A percentile compares a stretch with the other conserved stretches of the same genome.
phyloP scores from a whole-genome alignment of 2,113 vertebrate genomes.

The Vicugna pacos region DNA sequence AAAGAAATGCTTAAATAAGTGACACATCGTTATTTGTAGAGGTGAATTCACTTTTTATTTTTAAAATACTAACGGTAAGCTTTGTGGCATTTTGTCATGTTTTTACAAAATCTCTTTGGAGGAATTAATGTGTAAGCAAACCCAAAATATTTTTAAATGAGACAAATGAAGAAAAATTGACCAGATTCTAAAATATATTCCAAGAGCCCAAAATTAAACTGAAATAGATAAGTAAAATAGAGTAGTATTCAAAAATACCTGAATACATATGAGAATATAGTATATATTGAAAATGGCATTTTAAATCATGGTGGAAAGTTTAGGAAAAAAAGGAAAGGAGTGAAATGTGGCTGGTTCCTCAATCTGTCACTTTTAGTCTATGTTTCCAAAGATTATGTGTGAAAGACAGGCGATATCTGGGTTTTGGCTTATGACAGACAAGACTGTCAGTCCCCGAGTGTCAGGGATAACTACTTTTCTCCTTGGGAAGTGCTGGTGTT shows the following conservation, averaged over 20 bases:
- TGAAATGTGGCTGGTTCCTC: conserved; percentile 32
- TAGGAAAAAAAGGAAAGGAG: not conserved
- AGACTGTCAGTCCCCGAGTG: conserved; percentile 55
- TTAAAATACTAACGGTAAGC: not conserved
- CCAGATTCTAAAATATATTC: not conserved
- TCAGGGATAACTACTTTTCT: conserved; percentile 40
- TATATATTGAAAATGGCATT: not conserved
- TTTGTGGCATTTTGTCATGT: not conserved
- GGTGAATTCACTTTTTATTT: not conserved
- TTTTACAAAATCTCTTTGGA: not conserved
- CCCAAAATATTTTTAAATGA: not conserved
- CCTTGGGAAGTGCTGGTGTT: conserved; percentile 50
- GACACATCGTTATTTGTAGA: not conserved
- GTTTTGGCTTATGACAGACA: conserved; percentile 71
- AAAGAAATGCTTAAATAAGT: not conserved
- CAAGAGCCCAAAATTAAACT: not conserved
- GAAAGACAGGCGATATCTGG: conserved; percentile 67
- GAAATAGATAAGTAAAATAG: not conserved
- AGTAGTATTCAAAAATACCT: not conserved
- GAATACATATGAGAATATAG: not conserved
- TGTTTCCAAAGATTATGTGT: conserved; percentile 63
- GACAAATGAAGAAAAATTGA: not conserved
- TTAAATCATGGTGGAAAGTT: conserved; percentile 49
- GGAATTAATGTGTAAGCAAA: not conserved
- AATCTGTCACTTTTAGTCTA: conserved; percentile 69